A percentile compares a stretch with the other conserved stretches of the same genome.
These are phyloP conservation scores for Pocillopora damicornis DNA, from an alignment of 64 coral and sea anemone genomes.

Conservation along the genomic window DNA sequence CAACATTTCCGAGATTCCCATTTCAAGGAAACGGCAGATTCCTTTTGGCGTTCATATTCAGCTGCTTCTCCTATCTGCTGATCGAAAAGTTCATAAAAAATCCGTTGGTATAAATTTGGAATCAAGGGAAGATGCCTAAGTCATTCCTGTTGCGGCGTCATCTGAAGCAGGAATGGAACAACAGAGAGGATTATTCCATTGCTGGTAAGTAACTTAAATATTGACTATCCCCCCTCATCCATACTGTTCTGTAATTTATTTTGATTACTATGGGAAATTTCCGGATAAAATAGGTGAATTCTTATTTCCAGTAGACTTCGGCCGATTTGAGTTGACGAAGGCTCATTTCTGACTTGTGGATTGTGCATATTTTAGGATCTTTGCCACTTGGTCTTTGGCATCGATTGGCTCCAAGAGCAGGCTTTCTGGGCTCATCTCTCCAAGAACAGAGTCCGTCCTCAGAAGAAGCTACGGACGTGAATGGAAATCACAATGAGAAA, in stretches of 20 bases:
- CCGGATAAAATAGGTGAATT: no score
- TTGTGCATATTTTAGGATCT: conserved; percentile 22
- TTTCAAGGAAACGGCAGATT: background rate
- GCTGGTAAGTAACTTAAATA: background rate
- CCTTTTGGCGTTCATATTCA: background rate
- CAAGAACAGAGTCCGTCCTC: background rate
- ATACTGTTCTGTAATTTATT: background rate
- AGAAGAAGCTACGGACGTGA: background rate
- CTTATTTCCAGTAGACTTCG: no score
- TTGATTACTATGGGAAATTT: no score
- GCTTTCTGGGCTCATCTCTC: background rate
- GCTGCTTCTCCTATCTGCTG: background rate
- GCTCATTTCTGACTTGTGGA: background rate
- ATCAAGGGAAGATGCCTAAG: conserved; percentile 16
- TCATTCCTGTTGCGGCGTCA: conserved; percentile 32
- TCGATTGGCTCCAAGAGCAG: background rate
- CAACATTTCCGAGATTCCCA: conserved; percentile 2
- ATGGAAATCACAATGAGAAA: background rate
- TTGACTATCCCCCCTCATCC: background rate
- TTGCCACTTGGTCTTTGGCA: conserved; percentile 1
- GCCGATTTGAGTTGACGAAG: background rate
- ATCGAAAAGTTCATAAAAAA: background rate
- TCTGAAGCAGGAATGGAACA: conserved; percentile 31
- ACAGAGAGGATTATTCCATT: conserved; percentile 10
- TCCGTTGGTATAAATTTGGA: background rate